phyloP scores from a whole-genome alignment of 2,888 invertebrate genomes.

The Entomobrya proxima region DNA sequence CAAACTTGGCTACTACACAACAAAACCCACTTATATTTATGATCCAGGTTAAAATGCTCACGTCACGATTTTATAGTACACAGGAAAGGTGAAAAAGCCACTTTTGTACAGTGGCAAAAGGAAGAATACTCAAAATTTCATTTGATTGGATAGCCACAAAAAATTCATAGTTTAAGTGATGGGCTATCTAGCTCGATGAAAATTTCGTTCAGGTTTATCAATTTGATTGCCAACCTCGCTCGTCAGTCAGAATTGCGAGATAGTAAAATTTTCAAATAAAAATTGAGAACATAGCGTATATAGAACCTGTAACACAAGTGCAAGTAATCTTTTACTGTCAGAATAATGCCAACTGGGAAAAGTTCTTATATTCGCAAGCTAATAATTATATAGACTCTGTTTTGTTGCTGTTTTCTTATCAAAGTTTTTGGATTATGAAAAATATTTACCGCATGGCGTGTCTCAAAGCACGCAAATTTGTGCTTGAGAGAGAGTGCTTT shows the following conservation, averaged over 20 bases:
- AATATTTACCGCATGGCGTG: not conserved
- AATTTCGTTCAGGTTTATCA: conserved; percentile 35
- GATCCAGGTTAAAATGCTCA: not conserved
- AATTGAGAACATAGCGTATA: not conserved
- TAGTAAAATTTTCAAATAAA: conserved; percentile 17
- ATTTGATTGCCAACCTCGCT: conserved; percentile 26
- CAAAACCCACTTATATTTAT: not conserved
- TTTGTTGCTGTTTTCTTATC: not conserved
- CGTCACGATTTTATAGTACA: not conserved
- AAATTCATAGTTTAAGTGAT: conserved; percentile 1
- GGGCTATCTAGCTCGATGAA: not conserved
- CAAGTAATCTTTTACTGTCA: not conserved
- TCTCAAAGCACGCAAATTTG: too few relatives aligned
- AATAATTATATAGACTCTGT: conserved; percentile 1
- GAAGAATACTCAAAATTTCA: not conserved
- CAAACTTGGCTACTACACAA: conserved; percentile 6
- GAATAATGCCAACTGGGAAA: not conserved
- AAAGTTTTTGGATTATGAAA: too few relatives aligned
- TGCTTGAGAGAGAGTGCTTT: too few relatives aligned
- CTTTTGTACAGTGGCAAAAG: not conserved
- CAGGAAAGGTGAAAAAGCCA: not conserved
- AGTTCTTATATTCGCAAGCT: not conserved
- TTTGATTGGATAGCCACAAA: not conserved
- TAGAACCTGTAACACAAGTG: conserved; percentile 23
- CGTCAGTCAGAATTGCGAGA: conserved; percentile 1